Conservation (phyloP, 2,113 vertebrate species). For the Willisornis vidua region DNA sequence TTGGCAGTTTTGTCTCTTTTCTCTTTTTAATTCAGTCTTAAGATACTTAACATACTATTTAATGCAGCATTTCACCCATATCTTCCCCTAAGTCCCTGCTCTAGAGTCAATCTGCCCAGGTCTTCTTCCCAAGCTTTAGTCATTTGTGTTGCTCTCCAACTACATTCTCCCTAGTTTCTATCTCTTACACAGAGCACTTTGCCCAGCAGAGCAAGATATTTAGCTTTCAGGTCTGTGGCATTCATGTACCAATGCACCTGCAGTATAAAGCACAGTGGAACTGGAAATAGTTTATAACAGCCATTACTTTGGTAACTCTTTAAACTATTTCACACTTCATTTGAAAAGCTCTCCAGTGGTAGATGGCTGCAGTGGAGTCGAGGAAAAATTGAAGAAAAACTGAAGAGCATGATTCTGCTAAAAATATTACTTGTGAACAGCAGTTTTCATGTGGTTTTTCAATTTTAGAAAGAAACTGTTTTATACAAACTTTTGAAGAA, state of each 20-base stretch:
- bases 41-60: background rate
- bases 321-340: constrained; percentile 51
- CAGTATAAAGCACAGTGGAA: background rate
- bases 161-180: background rate
- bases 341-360: constrained; percentile 24
- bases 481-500: background rate
- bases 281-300: constrained; percentile 32
- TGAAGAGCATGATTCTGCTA: background rate
- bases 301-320: constrained; percentile 33
- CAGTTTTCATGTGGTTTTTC: background rate
- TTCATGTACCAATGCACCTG: background rate
- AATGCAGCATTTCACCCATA: background rate
- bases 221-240: constrained; percentile 7
- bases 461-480: background rate
- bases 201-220: background rate
- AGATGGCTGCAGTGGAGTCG: background rate
- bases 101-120: background rate
- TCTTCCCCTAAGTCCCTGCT: background rate
- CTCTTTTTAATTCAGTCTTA: background rate
- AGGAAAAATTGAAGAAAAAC: constrained; percentile 31
- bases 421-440: background rate
- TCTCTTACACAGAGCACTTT: background rate
- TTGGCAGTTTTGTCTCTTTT: background rate
- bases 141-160: background rate
- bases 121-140: background rate